phyloP scores from a whole-genome alignment of 2,888 invertebrate genomes.

The Hydriomena furcata region DNA sequence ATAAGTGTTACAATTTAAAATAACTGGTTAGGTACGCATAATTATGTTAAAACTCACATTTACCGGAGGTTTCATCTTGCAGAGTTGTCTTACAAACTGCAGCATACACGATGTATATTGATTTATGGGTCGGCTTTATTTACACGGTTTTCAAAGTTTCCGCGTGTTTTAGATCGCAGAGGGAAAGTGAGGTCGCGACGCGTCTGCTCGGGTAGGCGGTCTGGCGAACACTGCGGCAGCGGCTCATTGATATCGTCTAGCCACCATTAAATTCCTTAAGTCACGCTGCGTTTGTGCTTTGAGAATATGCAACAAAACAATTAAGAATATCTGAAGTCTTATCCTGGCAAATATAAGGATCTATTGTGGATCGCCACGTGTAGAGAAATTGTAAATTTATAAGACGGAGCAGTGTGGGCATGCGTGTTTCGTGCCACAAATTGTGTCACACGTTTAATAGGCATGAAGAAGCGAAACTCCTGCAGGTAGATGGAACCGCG shows the following conservation, averaged over 20 bases:
- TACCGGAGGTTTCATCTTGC: slow-evolving; percentile 76
- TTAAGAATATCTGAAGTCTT: slow-evolving; percentile 3
- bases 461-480: slow-evolving; percentile 11
- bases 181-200: slow-evolving; percentile 58
- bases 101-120: slow-evolving; percentile 54
- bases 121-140: slow-evolving; percentile 2
- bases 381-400: slow-evolving; percentile 15
- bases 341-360: slow-evolving; percentile 3
- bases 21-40: too few relatives aligned
- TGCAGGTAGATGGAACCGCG: too few relatives aligned
- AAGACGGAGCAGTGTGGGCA: neutral
- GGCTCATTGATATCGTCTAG: slow-evolving; percentile 40
- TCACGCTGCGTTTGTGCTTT: slow-evolving; percentile 8
- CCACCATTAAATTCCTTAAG: slow-evolving; percentile 17
- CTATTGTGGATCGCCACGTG: slow-evolving; percentile 15
- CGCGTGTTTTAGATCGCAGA: slow-evolving; percentile 50
- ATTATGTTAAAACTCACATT: slow-evolving; percentile 59
- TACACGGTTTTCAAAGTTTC: slow-evolving; percentile 19
- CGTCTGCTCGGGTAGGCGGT: slow-evolving; percentile 53
- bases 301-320: neutral
- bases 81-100: slow-evolving; percentile 60
- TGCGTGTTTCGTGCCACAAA: slow-evolving; percentile 23
- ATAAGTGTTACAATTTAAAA: too few relatives aligned
- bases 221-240: slow-evolving; percentile 65
- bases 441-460: slow-evolving; percentile 8